phyloP scores from a whole-genome alignment of 2,888 invertebrate genomes.

The Dasypogon diadema region DNA sequence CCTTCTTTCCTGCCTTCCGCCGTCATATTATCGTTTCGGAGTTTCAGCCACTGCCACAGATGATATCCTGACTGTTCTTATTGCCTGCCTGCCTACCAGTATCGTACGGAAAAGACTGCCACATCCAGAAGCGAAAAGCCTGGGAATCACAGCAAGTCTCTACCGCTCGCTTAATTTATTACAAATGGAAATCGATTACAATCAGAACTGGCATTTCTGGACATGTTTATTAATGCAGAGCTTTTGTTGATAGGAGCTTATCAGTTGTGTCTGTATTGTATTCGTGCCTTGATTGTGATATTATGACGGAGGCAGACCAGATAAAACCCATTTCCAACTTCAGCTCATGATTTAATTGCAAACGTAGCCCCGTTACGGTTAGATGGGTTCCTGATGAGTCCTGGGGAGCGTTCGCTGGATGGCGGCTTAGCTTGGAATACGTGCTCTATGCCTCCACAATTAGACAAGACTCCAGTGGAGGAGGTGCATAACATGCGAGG shows the following conservation, averaged over 20 bases:
- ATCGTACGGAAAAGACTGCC: conserved; percentile 21
- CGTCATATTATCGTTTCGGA: not conserved
- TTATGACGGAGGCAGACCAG: conserved; percentile 16
- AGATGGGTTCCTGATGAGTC: conserved; percentile 15
- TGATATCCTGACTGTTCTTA: conserved; percentile 6
- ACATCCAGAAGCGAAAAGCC: conserved; percentile 8
- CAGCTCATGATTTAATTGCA: conserved; percentile 37
- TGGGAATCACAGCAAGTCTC: conserved; percentile 17
- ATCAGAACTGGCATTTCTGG: conserved; percentile 51
- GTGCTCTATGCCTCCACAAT: not conserved
- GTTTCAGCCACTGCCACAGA: not conserved
- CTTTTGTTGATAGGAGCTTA: conserved; percentile 53
- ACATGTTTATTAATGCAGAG: conserved; percentile 54
- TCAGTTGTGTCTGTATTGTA: conserved; percentile 22
- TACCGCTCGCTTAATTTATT: conserved; percentile 49
- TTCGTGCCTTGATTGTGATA: conserved; percentile 26
- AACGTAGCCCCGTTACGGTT: not conserved
- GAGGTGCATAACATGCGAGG: not conserved
- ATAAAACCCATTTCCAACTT: conserved; percentile 12
- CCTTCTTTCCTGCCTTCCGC: conserved; percentile 4
- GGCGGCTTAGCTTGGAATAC: not conserved
- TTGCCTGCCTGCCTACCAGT: conserved; percentile 9
- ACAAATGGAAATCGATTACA: conserved; percentile 53
- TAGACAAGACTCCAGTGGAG: not conserved
- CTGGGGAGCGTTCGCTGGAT: not conserved